Percentiles rank a stretch among this genome's conserved stretches.
phyloP scores from a whole-genome alignment of 2,113 vertebrate genomes.

The Ophthalmolycus amberensis region DNA sequence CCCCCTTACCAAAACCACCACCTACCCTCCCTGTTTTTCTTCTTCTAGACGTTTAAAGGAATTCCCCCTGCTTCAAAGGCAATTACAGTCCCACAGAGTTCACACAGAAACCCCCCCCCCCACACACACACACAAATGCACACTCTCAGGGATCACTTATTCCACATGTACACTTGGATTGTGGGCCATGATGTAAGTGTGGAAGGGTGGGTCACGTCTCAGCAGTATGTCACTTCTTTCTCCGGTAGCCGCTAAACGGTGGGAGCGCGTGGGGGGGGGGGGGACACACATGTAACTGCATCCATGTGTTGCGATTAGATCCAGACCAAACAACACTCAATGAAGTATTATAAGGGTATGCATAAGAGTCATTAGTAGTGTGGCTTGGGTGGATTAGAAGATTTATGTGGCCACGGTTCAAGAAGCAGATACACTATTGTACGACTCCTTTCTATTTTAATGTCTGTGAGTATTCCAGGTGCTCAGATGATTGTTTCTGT shows the following conservation, averaged over 20 bases:
- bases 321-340: conserved; percentile 1
- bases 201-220: conserved; percentile 52
- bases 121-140: conserved; percentile 14
- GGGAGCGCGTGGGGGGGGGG: neutral
- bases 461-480: neutral
- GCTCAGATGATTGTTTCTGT: neutral
- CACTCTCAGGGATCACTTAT: conserved; percentile 55
- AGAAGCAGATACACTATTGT: no score
- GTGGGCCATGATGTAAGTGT: conserved; percentile 70
- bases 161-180: conserved; percentile 53
- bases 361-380: conserved; percentile 20
- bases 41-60: conserved; percentile 68
- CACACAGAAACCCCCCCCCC: conserved; percentile 61
- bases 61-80: conserved; percentile 75
- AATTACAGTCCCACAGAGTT: conserved; percentile 74
- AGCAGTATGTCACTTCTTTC: conserved; percentile 50
- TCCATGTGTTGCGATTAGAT: conserved; percentile 35
- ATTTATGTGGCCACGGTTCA: no score
- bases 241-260: conserved; percentile 45
- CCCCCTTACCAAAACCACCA: conserved; percentile 56
- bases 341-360: conserved; percentile 19
- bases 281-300: conserved; percentile 25
- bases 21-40: conserved; percentile 33
- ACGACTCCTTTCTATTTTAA: neutral
- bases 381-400: conserved; percentile 2